Evolutionary conservation across 2,113 vertebrate genomes (phyloP).

Genomic region (Sylvilagus bachmani): DNA sequence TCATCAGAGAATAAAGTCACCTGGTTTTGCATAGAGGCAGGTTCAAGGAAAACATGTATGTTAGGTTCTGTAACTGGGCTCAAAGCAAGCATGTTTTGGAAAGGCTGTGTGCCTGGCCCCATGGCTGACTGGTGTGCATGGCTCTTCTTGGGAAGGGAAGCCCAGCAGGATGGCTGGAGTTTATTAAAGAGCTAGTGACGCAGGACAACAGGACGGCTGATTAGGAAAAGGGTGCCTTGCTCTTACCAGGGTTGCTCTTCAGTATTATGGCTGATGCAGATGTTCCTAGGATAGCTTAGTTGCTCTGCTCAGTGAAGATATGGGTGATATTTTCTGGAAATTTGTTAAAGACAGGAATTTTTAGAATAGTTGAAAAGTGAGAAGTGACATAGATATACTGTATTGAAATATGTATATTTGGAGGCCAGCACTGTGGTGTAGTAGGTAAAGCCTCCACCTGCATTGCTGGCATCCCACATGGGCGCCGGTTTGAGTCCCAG

Average conservation of each 20-base stretch:
- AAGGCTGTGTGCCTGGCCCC: neutral
- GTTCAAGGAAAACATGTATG: neutral
- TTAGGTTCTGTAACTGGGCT: neutral
- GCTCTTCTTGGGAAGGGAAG: neutral
- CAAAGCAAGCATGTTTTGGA: slow-evolving; percentile 11
- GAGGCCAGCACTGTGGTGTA: neutral
- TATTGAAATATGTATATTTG: neutral
- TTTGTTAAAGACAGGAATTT: neutral
- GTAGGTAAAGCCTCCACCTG: too few species aligned
- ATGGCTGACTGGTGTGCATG: neutral
- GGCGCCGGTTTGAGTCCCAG: too few species aligned
- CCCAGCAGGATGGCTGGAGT: neutral
- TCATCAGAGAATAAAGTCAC: neutral
- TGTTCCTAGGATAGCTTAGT: neutral
- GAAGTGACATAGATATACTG: neutral
- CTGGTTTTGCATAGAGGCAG: neutral
- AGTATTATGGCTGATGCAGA: neutral
- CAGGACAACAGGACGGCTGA: neutral
- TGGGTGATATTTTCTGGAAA: neutral
- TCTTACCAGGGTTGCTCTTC: neutral
- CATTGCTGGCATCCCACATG: too few species aligned
- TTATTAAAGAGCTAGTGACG: neutral
- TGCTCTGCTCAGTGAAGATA: neutral
- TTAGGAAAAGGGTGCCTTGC: neutral
- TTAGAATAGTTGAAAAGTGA: neutral